phyloP scores from a whole-genome alignment of 2,113 vertebrate species.

The Tyrannus savana region DNA sequence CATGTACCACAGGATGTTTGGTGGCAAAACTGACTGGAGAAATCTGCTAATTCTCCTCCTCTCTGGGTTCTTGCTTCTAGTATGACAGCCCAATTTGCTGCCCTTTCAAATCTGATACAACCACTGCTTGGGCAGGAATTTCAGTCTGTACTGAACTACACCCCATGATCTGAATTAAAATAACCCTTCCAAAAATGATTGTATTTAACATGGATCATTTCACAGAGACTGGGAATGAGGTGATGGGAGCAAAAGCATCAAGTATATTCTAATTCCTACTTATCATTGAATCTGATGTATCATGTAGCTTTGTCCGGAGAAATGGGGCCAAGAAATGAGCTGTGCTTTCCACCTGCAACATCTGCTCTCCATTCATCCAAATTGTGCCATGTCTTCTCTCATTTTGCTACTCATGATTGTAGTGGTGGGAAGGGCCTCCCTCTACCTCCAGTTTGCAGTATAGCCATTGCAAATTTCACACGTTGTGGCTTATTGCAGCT shows the following conservation, averaged over 20 bases:
- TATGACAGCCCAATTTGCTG: not conserved
- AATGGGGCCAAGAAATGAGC: not conserved
- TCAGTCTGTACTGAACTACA: not conserved
- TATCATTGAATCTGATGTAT: not conserved
- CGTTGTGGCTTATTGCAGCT: not conserved
- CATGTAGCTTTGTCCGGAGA: not conserved
- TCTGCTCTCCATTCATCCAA: not conserved
- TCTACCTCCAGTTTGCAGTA: not conserved
- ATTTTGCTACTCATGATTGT: not conserved
- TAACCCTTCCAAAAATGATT: conserved; percentile 2
- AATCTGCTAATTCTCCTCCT: not conserved
- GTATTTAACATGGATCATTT: not conserved
- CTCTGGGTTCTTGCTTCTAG: not conserved
- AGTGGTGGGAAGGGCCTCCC: not conserved
- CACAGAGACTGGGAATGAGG: not conserved
- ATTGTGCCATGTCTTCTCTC: not conserved
- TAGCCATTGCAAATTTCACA: not conserved
- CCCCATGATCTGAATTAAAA: conserved; percentile 8
- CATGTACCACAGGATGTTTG: not conserved
- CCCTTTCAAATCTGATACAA: not conserved
- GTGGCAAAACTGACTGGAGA: not conserved
- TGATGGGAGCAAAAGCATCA: not conserved
- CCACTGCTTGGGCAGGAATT: not conserved
- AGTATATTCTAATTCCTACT: not conserved
- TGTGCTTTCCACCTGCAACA: not conserved